Conservation (phyloP, 2,113 vertebrate species). For the Trachemys scripta region DNA sequence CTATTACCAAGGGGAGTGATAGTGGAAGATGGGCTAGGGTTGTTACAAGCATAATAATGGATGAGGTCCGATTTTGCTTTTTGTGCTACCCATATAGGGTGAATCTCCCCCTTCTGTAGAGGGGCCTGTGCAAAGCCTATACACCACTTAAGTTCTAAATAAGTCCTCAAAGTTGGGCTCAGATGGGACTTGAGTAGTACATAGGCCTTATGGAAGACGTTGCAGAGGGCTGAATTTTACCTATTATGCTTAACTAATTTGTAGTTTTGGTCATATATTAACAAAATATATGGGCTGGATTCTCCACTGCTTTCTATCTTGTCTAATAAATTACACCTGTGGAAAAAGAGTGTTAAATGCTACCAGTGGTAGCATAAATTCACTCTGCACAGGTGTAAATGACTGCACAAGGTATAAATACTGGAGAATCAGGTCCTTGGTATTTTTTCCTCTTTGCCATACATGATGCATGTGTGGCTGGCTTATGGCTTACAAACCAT, state of each 20-base stretch:
- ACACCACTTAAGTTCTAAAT: background rate
- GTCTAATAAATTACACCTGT: background rate
- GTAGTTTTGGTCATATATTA: background rate
- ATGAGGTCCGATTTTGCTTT: background rate
- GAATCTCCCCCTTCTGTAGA: background rate
- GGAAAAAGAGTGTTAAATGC: background rate
- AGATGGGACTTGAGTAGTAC: background rate
- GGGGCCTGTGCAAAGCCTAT: background rate
- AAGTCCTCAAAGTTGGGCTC: background rate
- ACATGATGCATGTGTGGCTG: rapidly evolving
- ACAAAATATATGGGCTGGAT: background rate
- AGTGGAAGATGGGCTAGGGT: background rate
- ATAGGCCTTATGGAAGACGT: background rate
- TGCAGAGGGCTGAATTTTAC: background rate
- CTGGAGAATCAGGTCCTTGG: background rate
- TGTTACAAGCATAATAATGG: background rate
- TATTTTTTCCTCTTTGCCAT: background rate
- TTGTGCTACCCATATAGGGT: background rate
- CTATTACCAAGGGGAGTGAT: background rate
- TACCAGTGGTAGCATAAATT: background rate
- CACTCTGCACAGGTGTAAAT: background rate
- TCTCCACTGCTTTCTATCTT: background rate
- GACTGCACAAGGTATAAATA: background rate
- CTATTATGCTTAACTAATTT: background rate
- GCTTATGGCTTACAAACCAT: background rate